These are phyloP conservation scores for Leptopilina syphax DNA, from an alignment of 2,888 invertebrate genomes.

Conservation along the genomic window DNA sequence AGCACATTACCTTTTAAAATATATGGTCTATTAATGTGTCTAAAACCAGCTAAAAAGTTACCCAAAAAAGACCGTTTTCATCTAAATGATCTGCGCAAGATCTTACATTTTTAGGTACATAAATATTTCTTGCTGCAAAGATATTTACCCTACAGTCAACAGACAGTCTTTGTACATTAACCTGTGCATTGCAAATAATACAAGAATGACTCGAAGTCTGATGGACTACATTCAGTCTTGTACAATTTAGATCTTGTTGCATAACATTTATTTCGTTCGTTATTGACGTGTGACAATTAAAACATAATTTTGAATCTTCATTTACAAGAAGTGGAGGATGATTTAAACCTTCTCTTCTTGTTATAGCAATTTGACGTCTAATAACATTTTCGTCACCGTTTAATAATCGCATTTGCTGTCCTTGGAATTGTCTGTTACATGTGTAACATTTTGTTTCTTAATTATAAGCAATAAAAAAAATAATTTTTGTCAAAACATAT, in stretches of 20 bases:
- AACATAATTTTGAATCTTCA: constrained; percentile 41
- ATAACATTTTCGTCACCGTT: constrained; percentile 34
- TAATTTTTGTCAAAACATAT: too few species aligned
- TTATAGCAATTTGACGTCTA: constrained; percentile 44
- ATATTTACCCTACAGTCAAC: constrained; percentile 42
- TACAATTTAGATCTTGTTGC: constrained; percentile 34
- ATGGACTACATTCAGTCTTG: constrained; percentile 43
- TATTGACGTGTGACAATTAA: constrained; percentile 46
- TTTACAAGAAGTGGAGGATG: constrained; percentile 33
- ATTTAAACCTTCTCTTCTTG: constrained; percentile 12
- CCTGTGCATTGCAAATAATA: constrained; percentile 46
- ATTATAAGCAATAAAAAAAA: too few species aligned
- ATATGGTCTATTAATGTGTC: too few species aligned
- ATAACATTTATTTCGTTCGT: constrained; percentile 38
- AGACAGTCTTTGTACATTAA: constrained; percentile 38
- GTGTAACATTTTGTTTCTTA: too few species aligned
- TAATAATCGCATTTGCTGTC: constrained; percentile 22
- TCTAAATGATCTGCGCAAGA: constrained; percentile 42
- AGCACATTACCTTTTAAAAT: too few species aligned
- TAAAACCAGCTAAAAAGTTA: too few species aligned
- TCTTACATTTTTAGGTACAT: constrained; percentile 44
- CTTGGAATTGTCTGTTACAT: too few species aligned
- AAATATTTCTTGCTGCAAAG: constrained; percentile 45
- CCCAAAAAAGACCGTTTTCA: too few species aligned
- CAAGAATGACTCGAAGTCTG: constrained; percentile 41